Conservation (phyloP, 1,140 invertebrate species). For the Dreissena polymorpha region DNA sequence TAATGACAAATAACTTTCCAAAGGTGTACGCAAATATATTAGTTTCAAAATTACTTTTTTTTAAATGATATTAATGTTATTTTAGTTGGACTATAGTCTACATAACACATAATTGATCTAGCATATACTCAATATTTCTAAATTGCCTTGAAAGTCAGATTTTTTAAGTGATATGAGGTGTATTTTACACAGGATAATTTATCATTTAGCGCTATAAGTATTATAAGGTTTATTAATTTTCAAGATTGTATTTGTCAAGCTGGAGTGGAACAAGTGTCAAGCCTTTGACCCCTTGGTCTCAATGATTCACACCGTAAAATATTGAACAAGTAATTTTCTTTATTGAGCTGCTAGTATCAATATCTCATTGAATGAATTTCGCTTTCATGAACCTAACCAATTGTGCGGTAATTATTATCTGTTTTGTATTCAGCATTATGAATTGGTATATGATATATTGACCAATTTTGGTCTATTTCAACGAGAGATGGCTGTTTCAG, state of each 20-base stretch:
- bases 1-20: too few relatives aligned
- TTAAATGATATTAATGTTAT: too few relatives aligned
- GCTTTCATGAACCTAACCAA: slow-evolving; percentile 36
- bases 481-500: slow-evolving; percentile 17
- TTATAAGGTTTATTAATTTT: background rate
- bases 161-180: too few relatives aligned
- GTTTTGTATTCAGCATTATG: slow-evolving; percentile 11
- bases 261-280: background rate
- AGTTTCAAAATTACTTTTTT: too few relatives aligned
- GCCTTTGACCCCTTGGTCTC: background rate
- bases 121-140: too few relatives aligned
- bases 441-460: slow-evolving; percentile 46
- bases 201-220: too few relatives aligned
- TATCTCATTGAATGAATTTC: slow-evolving; percentile 32
- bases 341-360: slow-evolving; percentile 33
- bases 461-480: background rate
- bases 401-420: slow-evolving; percentile 37
- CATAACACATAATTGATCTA: too few relatives aligned
- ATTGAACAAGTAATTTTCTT: too few relatives aligned
- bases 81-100: too few relatives aligned
- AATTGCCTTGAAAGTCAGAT: too few relatives aligned
- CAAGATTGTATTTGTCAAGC: background rate
- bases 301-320: background rate
- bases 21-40: too few relatives aligned
- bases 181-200: too few relatives aligned